Evolutionary conservation across 2,888 invertebrate genomes (phyloP).

Genomic region (Diaphora mendica): DNA sequence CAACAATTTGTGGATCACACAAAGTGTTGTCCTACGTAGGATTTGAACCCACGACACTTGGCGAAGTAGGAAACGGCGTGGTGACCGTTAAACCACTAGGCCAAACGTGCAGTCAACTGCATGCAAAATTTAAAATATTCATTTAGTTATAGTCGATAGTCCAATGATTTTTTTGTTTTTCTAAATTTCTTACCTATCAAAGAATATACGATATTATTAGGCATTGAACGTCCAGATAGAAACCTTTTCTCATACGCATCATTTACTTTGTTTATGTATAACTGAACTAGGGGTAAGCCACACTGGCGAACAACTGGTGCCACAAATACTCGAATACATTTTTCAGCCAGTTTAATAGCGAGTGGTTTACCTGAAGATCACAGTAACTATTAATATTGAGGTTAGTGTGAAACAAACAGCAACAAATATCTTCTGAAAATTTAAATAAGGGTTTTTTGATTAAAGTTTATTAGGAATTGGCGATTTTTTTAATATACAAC

Average conservation of each 20-base stretch:
- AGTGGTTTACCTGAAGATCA: background rate
- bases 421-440: too few relatives aligned
- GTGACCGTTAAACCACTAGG: too few relatives aligned
- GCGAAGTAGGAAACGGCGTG: too few relatives aligned
- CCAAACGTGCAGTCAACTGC: too few relatives aligned
- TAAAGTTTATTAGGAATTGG: background rate
- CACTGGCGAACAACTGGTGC: constrained; percentile 2
- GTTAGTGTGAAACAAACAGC: background rate
- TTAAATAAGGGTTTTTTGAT: too few relatives aligned
- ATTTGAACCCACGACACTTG: too few relatives aligned
- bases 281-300: background rate
- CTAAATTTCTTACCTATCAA: background rate
- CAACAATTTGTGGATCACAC: too few relatives aligned
- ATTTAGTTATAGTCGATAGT: background rate
- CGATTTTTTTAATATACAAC: too few relatives aligned
- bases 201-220: background rate
- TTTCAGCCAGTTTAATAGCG: constrained; percentile 2
- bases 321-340: background rate
- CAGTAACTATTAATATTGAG: background rate
- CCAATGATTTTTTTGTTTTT: background rate
- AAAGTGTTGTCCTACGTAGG: too few relatives aligned
- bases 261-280: background rate
- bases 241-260: background rate
- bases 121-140: background rate
- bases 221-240: background rate